Conservation (phyloP, 1,140 invertebrate genomes). For the Tetramorium simillimum region DNA sequence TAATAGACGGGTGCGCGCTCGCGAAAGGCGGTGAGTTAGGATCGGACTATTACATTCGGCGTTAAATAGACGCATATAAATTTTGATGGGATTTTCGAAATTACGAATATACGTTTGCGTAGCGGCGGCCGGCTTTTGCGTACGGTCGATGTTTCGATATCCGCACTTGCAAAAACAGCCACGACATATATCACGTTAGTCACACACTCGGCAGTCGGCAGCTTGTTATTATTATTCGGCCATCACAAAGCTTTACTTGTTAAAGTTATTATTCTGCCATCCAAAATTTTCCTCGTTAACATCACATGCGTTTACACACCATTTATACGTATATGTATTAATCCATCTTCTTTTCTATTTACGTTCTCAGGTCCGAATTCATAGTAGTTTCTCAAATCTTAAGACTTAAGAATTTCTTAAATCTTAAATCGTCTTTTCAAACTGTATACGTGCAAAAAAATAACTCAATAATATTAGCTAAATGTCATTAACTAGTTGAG, state of each 20-base stretch:
- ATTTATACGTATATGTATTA: background rate
- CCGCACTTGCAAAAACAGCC: conserved; percentile 7
- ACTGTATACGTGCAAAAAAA: too few relatives aligned
- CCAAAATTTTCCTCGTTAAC: background rate
- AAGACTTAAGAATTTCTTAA: too few relatives aligned
- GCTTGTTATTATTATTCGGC: background rate
- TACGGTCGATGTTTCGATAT: background rate
- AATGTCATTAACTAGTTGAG: too few relatives aligned
- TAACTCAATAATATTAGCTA: too few relatives aligned
- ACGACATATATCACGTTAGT: background rate
- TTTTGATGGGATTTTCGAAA: background rate
- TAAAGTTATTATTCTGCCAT: background rate
- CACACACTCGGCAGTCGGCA: background rate
- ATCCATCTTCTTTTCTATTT: background rate
- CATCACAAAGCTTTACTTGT: background rate
- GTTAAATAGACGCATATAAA: conserved; percentile 18
- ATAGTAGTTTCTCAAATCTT: too few relatives aligned
- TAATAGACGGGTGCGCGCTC: background rate
- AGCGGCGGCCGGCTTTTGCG: background rate
- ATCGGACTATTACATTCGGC: background rate
- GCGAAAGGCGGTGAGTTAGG: background rate
- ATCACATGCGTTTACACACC: background rate
- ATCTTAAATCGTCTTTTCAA: too few relatives aligned
- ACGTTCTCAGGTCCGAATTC: background rate
- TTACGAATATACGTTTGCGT: background rate